Evolutionary conservation across 2,888 invertebrate genomes (phyloP).

Genomic region (Ochropacha duplaris): DNA sequence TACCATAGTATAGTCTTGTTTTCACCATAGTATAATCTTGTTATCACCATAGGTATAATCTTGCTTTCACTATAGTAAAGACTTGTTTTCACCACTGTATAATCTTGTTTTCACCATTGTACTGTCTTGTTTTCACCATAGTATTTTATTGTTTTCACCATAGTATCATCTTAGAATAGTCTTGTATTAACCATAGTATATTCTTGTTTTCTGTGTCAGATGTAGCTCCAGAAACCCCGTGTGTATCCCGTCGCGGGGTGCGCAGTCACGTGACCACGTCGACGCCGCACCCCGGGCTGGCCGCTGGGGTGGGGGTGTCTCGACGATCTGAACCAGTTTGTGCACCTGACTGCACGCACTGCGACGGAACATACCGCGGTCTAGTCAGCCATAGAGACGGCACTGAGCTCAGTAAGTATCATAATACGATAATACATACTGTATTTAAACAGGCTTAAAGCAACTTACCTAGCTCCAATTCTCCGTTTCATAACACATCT

Average conservation of each 20-base stretch:
- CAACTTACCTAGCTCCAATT: background rate
- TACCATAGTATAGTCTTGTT: background rate
- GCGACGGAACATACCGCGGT: slow-evolving; percentile 73
- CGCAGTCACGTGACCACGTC: slow-evolving; percentile 66
- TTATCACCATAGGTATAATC: no score
- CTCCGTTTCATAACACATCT: no score
- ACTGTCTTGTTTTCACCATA: background rate
- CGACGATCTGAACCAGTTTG: slow-evolving; percentile 17
- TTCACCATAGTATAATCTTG: background rate
- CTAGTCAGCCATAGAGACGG: slow-evolving; percentile 69
- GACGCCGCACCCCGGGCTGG: slow-evolving; percentile 54
- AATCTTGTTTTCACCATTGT: no score
- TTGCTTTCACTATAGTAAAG: no score
- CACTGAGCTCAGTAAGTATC: slow-evolving; percentile 67
- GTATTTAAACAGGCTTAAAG: no score
- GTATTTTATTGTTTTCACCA: background rate
- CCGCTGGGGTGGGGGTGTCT: slow-evolving; percentile 20
- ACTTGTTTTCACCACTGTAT: background rate
- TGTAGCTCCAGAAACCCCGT: slow-evolving; percentile 59
- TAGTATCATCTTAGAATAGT: no score
- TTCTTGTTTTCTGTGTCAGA: slow-evolving; percentile 26
- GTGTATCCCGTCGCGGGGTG: slow-evolving; percentile 44
- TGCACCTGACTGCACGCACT: slow-evolving; percentile 31
- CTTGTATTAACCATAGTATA: no score
- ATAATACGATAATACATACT: no score